Evolutionary conservation across 1,140 invertebrate species (phyloP), one percentile per base, ranked within the genome.

Genomic region (Cydia strobilella): DNA sequence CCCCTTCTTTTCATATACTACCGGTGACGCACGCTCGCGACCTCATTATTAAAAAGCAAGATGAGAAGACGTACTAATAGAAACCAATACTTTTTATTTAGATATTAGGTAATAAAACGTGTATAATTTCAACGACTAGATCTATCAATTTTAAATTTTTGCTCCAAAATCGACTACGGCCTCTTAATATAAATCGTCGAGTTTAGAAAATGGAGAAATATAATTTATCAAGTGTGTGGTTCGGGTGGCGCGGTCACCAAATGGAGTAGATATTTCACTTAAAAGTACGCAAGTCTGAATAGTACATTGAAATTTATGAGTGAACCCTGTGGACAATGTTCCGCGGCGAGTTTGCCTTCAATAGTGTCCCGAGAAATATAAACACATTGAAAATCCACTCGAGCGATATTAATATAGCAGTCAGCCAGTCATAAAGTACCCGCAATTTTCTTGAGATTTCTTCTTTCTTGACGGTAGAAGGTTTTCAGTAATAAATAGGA

Each of bases 231-330:
- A 82, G 82, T 79, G 82, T 80, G 79, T 77, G 79, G 77, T 86
- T 86, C 79, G 81, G 84, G 77, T 84, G 81, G 83, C 80, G 82
- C 82, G 81, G 83, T 80, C 80, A 74, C 81, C 79, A 82, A 86
- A 86, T 86, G 84, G 84, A 81, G 84, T 79, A 84, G 79, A 86
- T 86, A 86, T 86, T 82, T 86, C 81, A 86, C 84, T 84, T 82
- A 84, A 69, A 86, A 86, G 82, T 86, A 83, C 84, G 76, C 80
- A 75, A 74, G 80, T 80, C 79, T 81, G 84, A 84, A 84, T 84
- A 86, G 82, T 84, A 85, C 82, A 85, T 85, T 85, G 84, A 85
- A 82, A 85, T 85, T 85, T 85, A 85, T 80, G 84, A 85, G 82
- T 80, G 84, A 84, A 79, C 84, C 82, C 82, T 59, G 79, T 80